These are phyloP conservation scores for Eurystomus gularis DNA, from an alignment of 2,113 vertebrate species.

Conservation along the genomic window DNA sequence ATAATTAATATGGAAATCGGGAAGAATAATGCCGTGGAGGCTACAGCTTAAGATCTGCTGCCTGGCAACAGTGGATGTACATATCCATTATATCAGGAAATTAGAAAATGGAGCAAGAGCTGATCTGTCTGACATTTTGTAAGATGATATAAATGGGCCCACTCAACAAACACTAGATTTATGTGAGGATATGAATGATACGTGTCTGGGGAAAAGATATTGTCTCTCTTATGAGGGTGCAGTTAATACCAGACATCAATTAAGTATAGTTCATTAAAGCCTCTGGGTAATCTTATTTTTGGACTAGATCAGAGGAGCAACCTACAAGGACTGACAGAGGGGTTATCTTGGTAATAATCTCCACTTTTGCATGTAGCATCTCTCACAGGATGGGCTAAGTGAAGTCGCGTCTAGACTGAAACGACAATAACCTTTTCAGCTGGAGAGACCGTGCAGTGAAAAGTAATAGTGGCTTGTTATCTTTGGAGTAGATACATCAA, in stretches of 20 bases:
- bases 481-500: neutral
- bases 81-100: slow-evolving; percentile 25
- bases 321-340: neutral
- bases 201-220: slow-evolving; percentile 3
- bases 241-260: slow-evolving; percentile 53
- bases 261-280: slow-evolving; percentile 62
- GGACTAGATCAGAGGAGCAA: slow-evolving; percentile 13
- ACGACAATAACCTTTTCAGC: slow-evolving; percentile 34
- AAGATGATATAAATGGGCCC: slow-evolving; percentile 38
- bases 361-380: neutral
- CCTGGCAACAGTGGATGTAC: slow-evolving; percentile 26
- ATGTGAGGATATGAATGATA: slow-evolving; percentile 42
- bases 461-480: neutral
- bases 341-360: slow-evolving; percentile 32
- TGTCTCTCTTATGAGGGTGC: slow-evolving; percentile 30
- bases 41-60: slow-evolving; percentile 32
- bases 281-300: slow-evolving; percentile 61
- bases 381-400: neutral
- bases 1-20: slow-evolving; percentile 28
- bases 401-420: neutral
- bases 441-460: slow-evolving; percentile 8
- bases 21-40: neutral
- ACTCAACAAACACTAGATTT: slow-evolving; percentile 55
- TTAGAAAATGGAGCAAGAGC: slow-evolving; percentile 42
- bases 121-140: slow-evolving; percentile 63